Percentiles rank a stretch among this genome's conserved stretches.
Evolutionary conservation across 2,888 invertebrate genomes (phyloP).

Genomic region (Apodemia zela): DNA sequence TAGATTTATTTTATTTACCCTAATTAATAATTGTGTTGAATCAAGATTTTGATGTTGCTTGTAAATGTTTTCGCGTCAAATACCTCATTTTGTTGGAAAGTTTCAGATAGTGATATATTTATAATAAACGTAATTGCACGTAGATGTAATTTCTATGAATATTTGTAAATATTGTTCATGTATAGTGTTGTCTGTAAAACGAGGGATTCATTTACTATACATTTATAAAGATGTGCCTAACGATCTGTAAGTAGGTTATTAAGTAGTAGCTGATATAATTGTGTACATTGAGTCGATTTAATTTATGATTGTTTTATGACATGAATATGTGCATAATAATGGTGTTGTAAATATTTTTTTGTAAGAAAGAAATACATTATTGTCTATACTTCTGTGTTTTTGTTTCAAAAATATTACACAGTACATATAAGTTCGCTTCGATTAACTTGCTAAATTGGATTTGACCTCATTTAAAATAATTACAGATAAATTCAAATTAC

Average conservation of each 20-base stretch:
- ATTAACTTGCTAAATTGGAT: no score
- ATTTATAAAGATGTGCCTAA: constrained; percentile 52
- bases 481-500: no score
- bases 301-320: constrained; percentile 73
- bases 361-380: constrained; percentile 65
- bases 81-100: constrained; percentile 11
- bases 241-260: constrained; percentile 63
- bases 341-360: constrained; percentile 75
- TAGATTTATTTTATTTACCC: neutral
- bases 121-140: constrained; percentile 1
- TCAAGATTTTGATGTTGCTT: neutral
- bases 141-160: constrained; percentile 11
- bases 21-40: neutral
- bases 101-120: constrained; percentile 10
- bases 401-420: constrained; percentile 27
- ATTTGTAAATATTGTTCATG: constrained; percentile 11
- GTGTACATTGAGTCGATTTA: constrained; percentile 67
- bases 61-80: neutral
- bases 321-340: constrained; percentile 73
- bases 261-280: constrained; percentile 36
- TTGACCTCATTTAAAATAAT: no score
- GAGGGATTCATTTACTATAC: constrained; percentile 19
- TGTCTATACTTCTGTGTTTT: constrained; percentile 61
- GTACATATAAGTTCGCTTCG: no score
- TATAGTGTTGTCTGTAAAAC: constrained; percentile 16